phyloP scores from a whole-genome alignment of 2,113 vertebrate genomes.

The Crotalus viridis region DNA sequence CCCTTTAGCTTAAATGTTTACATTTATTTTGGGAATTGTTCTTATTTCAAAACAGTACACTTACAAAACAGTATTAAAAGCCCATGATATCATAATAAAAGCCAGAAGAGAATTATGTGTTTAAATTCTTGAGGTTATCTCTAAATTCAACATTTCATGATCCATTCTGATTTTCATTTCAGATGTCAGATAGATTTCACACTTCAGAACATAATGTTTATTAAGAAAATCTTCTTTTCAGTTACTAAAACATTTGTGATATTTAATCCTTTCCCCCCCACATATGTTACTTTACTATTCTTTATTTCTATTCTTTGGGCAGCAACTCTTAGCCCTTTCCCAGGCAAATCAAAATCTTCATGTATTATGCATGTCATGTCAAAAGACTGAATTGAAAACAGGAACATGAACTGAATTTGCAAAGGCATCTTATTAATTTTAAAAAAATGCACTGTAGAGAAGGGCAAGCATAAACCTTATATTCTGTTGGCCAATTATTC shows the following conservation, averaged over 20 bases:
- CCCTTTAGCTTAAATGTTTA: conserved; percentile 57
- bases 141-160: neutral
- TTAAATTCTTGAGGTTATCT: neutral
- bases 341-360: neutral
- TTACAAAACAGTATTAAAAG: conserved; percentile 49
- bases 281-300: neutral
- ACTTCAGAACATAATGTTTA: neutral
- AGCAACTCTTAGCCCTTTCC: neutral
- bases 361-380: neutral
- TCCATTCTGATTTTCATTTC: neutral
- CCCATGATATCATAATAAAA: neutral
- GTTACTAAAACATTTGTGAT: neutral
- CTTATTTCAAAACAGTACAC: conserved; percentile 47
- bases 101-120: conserved; percentile 18
- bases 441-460: neutral
- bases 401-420: neutral
- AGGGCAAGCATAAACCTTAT: neutral
- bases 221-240: neutral
- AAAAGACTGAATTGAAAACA: neutral
- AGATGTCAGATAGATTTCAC: neutral
- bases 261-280: neutral
- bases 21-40: conserved; percentile 50
- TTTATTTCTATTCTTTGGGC: neutral
- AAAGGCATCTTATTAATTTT: neutral
- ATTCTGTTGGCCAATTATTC: neutral